Percentiles rank a stretch among this genome's conserved stretches.
phyloP scores from a whole-genome alignment of 2,113 vertebrate species.

The Cavia aperea region DNA sequence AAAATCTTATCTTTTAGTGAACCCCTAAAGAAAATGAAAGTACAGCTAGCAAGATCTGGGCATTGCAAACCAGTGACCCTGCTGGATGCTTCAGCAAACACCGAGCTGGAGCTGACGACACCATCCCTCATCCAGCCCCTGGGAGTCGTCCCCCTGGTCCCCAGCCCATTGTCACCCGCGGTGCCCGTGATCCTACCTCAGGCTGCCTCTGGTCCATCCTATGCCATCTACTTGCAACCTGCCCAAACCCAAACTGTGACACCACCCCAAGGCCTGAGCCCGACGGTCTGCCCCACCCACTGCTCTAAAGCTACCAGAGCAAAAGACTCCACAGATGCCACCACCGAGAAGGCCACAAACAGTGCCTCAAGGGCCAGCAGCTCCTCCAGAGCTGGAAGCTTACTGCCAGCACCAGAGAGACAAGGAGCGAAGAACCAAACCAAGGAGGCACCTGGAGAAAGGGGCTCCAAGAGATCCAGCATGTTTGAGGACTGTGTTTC shows the following conservation, averaged over 20 bases:
- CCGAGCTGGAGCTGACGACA: conserved; percentile 50
- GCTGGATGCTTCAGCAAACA: conserved; percentile 47
- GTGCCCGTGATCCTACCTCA: conserved; percentile 86
- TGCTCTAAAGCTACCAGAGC: conserved; percentile 74
- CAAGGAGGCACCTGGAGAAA: conserved; percentile 62
- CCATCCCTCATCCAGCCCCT: conserved; percentile 68
- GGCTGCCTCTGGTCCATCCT: conserved; percentile 75
- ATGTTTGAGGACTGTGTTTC: conserved; percentile 70
- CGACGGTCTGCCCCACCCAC: conserved; percentile 81
- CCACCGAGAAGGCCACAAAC: conserved; percentile 41
- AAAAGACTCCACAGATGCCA: conserved; percentile 61
- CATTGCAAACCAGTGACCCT: conserved; percentile 29
- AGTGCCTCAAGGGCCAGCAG: not conserved
- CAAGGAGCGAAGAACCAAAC: conserved; percentile 35
- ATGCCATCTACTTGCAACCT: conserved; percentile 85
- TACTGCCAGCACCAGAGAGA: conserved; percentile 51
- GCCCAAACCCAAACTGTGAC: conserved; percentile 77
- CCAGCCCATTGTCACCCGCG: conserved; percentile 75
- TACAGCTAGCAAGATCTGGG: conserved; percentile 56
- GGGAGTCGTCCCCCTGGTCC: conserved; percentile 72
- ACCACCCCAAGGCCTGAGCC: conserved; percentile 75
- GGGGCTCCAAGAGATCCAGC: conserved; percentile 76
- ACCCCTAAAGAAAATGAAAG: conserved; percentile 59
- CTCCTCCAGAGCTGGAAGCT: conserved; percentile 11
- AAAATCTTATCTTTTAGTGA: conserved; percentile 71